Conservation (phyloP, 2,797 vertebrate species). For the Semotilus atromaculatus region DNA sequence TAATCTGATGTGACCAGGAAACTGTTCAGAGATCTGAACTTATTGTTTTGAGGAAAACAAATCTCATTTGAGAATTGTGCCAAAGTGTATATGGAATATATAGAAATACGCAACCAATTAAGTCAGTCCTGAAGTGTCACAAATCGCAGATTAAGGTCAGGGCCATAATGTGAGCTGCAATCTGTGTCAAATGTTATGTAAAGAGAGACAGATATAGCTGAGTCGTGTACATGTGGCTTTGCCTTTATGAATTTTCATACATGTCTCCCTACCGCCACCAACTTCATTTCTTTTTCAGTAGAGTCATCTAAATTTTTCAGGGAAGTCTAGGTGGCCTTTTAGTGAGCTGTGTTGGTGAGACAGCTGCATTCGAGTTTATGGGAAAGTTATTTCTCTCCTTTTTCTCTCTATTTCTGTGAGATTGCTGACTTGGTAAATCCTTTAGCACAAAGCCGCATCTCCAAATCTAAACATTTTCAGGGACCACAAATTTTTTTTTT, state of each 20-base stretch:
- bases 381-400: background rate
- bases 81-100: background rate
- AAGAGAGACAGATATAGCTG: too few relatives aligned
- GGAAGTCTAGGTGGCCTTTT: conserved; percentile 56
- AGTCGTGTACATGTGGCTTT: conserved; percentile 35
- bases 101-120: background rate
- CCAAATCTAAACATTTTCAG: background rate
- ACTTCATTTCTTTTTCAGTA: conserved; percentile 71
- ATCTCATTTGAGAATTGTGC: background rate
- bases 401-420: conserved; percentile 8
- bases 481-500: background rate
- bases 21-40: background rate
- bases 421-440: conserved; percentile 10
- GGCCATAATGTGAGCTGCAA: background rate
- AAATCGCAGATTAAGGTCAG: background rate
- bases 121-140: background rate
- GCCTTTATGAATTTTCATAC: conserved; percentile 41
- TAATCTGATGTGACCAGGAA: background rate
- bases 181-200: too few relatives aligned
- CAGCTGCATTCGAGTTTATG: conserved; percentile 51
- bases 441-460: background rate
- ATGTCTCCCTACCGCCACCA: conserved; percentile 25
- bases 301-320: conserved; percentile 74
- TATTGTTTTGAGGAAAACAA: background rate
- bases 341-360: conserved; percentile 61